Percentiles rank a stretch among this genome's conserved stretches.
These are phyloP conservation scores for Phoronis australis DNA, from an alignment of 2,888 invertebrate species.

Conservation along the genomic window DNA sequence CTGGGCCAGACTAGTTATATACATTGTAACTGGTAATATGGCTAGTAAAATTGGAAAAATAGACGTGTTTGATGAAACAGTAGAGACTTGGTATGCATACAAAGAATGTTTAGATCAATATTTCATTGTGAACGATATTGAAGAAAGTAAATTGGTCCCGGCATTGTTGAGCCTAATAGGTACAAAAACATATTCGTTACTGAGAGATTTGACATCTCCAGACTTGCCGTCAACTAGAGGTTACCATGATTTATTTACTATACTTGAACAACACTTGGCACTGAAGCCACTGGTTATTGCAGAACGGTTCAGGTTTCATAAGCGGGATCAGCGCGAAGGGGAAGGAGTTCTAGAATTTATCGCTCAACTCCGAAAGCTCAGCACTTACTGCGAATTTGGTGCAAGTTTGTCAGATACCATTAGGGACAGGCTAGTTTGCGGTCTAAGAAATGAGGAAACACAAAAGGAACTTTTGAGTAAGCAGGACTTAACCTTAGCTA, in stretches of 20 bases:
- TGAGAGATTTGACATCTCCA: constrained; percentile 8
- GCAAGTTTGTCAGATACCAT: constrained; percentile 9
- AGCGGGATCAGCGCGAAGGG: constrained; percentile 13
- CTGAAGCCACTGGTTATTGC: constrained; percentile 15
- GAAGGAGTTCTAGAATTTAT: constrained; percentile 11
- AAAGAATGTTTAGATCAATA: constrained; percentile 15
- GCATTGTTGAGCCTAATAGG: constrained; percentile 15
- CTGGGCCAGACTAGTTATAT: too few species aligned
- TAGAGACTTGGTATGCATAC: constrained; percentile 12
- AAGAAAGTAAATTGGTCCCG: constrained; percentile 11
- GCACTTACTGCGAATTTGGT: constrained; percentile 14
- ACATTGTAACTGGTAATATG: too few species aligned
- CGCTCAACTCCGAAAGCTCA: constrained; percentile 10
- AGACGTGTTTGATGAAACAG: not conserved
- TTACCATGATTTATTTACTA: constrained; percentile 8
- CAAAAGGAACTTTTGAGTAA: constrained; percentile 11
- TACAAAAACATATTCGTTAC: constrained; percentile 9
- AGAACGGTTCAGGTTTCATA: constrained; percentile 15
- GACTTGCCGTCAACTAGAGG: constrained; percentile 13
- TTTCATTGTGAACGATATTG: constrained; percentile 12
- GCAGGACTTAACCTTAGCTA: constrained; percentile 5
- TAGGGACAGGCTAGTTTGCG: constrained; percentile 17
- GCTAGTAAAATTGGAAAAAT: constrained; percentile 3
- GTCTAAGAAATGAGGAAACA: constrained; percentile 6
- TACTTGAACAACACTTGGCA: constrained; percentile 9